Evolutionary conservation across 2,888 invertebrate genomes (phyloP).

Genomic region (Caenorhabditis virilis): DNA sequence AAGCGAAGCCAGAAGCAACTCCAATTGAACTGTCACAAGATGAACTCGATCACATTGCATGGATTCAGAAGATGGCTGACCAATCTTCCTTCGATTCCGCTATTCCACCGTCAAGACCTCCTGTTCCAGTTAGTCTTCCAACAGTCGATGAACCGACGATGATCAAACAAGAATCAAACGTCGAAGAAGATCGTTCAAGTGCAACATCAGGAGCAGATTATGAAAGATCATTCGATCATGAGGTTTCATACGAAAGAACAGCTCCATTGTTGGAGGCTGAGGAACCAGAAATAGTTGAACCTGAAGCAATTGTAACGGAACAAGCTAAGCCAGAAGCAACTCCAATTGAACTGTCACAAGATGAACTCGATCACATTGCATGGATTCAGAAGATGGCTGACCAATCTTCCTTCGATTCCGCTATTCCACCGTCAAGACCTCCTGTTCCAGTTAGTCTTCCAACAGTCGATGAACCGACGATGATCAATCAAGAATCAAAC

Average conservation of each 20-base stretch:
- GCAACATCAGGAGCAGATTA: not conserved
- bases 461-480: slow-evolving; percentile 6
- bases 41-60: slow-evolving; percentile 37
- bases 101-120: not conserved
- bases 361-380: slow-evolving; percentile 17
- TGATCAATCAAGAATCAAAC: not conserved
- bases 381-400: slow-evolving; percentile 4
- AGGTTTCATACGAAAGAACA: not conserved
- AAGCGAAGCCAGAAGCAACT: slow-evolving; percentile 2
- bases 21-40: slow-evolving; percentile 24
- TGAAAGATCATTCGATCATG: not conserved
- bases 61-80: slow-evolving; percentile 18
- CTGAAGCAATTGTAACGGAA: not conserved
- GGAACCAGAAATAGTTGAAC: not conserved
- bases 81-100: not conserved
- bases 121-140: slow-evolving; percentile 1
- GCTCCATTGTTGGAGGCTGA: not conserved
- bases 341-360: slow-evolving; percentile 18
- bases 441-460: slow-evolving; percentile 10
- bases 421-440: not conserved
- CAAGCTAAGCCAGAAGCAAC: not conserved
- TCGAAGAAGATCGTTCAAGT: not conserved
- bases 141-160: not conserved
- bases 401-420: not conserved
- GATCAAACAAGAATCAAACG: not conserved